Evolutionary conservation across 2,797 vertebrate species (phyloP).

Genomic region (Protonibea diacanthus): DNA sequence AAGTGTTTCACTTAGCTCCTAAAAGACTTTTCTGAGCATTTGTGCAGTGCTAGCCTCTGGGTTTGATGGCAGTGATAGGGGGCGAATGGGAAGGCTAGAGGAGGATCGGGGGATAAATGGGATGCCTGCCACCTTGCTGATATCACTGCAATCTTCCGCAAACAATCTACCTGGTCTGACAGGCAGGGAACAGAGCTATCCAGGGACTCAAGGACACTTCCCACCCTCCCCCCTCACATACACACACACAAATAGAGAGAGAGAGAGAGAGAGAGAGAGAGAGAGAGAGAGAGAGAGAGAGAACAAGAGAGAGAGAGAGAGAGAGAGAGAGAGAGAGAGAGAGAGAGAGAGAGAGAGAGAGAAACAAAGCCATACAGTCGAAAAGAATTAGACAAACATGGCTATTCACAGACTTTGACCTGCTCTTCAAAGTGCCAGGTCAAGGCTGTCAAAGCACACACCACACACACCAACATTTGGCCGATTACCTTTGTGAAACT

Average conservation of each 20-base stretch:
- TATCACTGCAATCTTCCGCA: constrained; percentile 69
- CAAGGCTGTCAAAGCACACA: constrained; percentile 30
- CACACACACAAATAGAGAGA: not conserved
- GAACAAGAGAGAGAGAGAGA: too few species aligned
- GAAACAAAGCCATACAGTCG: constrained; percentile 16
- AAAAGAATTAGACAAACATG: constrained; percentile 39
- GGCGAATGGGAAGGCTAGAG: constrained; percentile 60
- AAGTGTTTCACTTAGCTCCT: constrained; percentile 66
- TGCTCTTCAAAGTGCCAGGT: constrained; percentile 38
- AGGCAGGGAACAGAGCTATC: constrained; percentile 31
- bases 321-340: too few species aligned
- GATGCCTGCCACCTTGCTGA: constrained; percentile 69
- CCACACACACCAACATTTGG: not conserved
- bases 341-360: too few species aligned
- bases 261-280: too few species aligned
- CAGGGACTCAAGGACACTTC: constrained; percentile 60
- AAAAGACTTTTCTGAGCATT: constrained; percentile 69
- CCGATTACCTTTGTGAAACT: not conserved
- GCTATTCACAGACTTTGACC: constrained; percentile 40
- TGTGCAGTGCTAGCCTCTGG: constrained; percentile 62
- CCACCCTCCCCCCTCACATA: not conserved
- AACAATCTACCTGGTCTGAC: constrained; percentile 64
- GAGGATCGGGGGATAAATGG: constrained; percentile 69
- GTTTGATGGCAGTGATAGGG: constrained; percentile 74
- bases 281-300: too few species aligned